Conservation (phyloP, 1,140 invertebrate genomes). For the Leptonema lineaticorne region DNA sequence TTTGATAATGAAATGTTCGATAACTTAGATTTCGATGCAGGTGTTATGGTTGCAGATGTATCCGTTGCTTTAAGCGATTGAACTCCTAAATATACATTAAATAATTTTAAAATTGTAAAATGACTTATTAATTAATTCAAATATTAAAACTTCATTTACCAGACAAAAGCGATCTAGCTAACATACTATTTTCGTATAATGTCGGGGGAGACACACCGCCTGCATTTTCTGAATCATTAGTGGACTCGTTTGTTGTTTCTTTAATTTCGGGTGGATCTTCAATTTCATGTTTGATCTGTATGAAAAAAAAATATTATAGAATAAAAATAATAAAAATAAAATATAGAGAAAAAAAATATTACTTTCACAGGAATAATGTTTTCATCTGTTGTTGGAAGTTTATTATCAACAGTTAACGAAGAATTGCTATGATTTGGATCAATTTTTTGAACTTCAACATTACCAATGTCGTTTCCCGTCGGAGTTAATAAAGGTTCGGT, state of each 20-base stretch:
- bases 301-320: neutral
- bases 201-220: conserved; percentile 39
- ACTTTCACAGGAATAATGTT: neutral
- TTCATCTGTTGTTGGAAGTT: neutral
- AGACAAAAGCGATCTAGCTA: conserved; percentile 54
- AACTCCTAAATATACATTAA: conserved; percentile 29
- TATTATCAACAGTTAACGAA: neutral
- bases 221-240: conserved; percentile 8
- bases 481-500: neutral
- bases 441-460: conserved; percentile 18
- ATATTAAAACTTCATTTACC: no score
- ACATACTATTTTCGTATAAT: conserved; percentile 57
- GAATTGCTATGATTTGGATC: neutral
- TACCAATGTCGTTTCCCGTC: conserved; percentile 22
- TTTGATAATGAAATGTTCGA: neutral
- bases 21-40: conserved; percentile 2
- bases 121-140: no score
- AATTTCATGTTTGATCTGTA: conserved; percentile 37
- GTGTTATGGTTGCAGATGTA: neutral
- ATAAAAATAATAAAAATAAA: neutral
- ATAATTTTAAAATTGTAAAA: no score
- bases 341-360: neutral
- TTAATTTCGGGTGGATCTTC: conserved; percentile 28
- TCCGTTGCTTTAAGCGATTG: conserved; percentile 38
- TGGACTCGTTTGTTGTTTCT: neutral